Evolutionary conservation across 2,113 vertebrate genomes (phyloP).

Genomic region (Dascyllus trimaculatus): DNA sequence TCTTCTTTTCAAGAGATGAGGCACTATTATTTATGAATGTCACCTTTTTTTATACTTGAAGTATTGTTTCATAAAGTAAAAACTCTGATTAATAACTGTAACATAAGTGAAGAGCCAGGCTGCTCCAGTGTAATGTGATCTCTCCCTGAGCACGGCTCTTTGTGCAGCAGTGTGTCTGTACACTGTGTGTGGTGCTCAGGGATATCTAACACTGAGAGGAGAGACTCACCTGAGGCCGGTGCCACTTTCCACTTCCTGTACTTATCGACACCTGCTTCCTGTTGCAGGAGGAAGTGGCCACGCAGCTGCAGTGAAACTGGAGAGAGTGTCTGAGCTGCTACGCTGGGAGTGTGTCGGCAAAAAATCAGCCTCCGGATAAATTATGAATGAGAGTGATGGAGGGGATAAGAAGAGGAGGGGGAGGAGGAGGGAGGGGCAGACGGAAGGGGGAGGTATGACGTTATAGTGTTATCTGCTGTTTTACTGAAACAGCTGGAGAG

Average conservation of each 20-base stretch:
- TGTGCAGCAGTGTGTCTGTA: slow-evolving; percentile 5
- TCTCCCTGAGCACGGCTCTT: background rate
- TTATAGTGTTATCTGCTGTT: slow-evolving; percentile 76
- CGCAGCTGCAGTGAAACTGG: slow-evolving; percentile 78
- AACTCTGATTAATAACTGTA: background rate
- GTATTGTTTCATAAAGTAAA: too few relatives aligned
- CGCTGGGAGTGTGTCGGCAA: slow-evolving; percentile 79
- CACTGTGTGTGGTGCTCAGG: slow-evolving; percentile 58
- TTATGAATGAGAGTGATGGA: slow-evolving; percentile 86
- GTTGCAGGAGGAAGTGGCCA: slow-evolving; percentile 83
- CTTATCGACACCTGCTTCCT: slow-evolving; percentile 84
- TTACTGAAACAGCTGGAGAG: slow-evolving; percentile 80
- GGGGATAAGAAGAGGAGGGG: slow-evolving; percentile 66
- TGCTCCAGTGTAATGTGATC: background rate
- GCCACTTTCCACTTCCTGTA: slow-evolving; percentile 84
- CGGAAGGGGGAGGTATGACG: slow-evolving; percentile 57
- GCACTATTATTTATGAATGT: too few relatives aligned
- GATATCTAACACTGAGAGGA: slow-evolving; percentile 80
- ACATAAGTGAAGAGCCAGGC: background rate
- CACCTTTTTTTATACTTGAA: too few relatives aligned
- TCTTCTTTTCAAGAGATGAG: too few relatives aligned
- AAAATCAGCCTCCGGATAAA: slow-evolving; percentile 85
- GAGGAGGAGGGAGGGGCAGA: slow-evolving; percentile 10
- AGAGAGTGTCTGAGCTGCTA: slow-evolving; percentile 74
- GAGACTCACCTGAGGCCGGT: slow-evolving; percentile 80